phyloP scores from a whole-genome alignment of 2,113 vertebrate genomes.

The Pitta sordida region DNA sequence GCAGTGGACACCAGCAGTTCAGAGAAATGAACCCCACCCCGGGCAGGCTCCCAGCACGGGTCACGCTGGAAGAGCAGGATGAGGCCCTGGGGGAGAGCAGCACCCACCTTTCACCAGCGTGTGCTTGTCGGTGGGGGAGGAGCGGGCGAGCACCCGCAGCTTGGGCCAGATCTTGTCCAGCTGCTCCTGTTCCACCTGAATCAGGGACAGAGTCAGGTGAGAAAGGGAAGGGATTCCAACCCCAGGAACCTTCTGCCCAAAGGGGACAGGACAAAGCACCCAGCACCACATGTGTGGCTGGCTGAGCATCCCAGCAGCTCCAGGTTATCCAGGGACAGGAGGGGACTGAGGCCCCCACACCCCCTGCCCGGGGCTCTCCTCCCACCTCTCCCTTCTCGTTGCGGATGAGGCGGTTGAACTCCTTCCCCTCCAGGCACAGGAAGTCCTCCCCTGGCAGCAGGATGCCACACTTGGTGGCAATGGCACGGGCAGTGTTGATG shows the following conservation, averaged over 20 bases:
- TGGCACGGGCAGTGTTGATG: conserved; percentile 95
- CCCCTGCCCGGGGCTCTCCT: fast-evolving
- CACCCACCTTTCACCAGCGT: conserved; percentile 93
- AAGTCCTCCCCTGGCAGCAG: conserved; percentile 89
- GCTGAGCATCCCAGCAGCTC: neutral
- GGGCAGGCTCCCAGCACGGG: neutral
- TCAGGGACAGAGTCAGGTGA: neutral
- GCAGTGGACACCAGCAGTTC: neutral
- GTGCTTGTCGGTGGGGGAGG: conserved; percentile 96
- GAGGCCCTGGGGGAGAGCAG: neutral
- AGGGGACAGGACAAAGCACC: fast-evolving
- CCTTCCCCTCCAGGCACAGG: conserved; percentile 93
- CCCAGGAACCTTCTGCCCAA: neutral
- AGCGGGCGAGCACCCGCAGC: conserved; percentile 91
- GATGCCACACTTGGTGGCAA: conserved; percentile 95
- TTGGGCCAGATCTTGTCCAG: conserved; percentile 96
- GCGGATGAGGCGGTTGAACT: conserved; percentile 94
- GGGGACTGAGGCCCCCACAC: neutral
- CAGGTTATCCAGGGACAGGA: fast-evolving
- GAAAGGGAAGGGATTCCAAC: neutral
- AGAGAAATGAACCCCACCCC: neutral
- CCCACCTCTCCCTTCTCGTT: conserved; percentile 95
- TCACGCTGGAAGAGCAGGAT: neutral
- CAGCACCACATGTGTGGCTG: neutral
- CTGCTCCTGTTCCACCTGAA: conserved; percentile 93